Evolutionary conservation across 2,888 invertebrate species (phyloP).

Genomic region (Xanthia togata): DNA sequence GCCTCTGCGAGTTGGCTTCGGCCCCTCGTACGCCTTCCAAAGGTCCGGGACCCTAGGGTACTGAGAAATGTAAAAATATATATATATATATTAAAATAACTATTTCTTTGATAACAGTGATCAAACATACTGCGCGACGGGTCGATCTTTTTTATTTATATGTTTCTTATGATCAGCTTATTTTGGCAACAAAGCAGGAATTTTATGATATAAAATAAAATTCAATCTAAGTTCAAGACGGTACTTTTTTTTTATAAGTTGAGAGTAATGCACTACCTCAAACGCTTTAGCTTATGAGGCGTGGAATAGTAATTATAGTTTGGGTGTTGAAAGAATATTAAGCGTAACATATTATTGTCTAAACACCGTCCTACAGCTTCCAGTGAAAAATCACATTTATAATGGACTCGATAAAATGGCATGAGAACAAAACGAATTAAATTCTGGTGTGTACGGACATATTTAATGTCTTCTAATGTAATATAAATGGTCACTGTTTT

Average conservation of each 20-base stretch:
- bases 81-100: too few species aligned
- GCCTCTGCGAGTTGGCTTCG: too few species aligned
- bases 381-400: neutral
- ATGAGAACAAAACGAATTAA: slow-evolving; percentile 30
- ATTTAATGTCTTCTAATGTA: slow-evolving; percentile 14
- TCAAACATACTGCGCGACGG: neutral
- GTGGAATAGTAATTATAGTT: too few species aligned
- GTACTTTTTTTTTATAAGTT: too few species aligned
- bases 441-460: neutral
- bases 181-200: neutral
- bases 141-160: neutral
- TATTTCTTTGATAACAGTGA: neutral
- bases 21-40: too few species aligned
- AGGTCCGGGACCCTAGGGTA: too few species aligned
- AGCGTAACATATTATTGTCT: neutral
- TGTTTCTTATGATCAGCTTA: neutral
- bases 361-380: neutral
- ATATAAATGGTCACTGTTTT: slow-evolving; percentile 24
- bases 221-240: too few species aligned
- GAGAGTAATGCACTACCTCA: too few species aligned
- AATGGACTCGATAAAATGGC: slow-evolving; percentile 30
- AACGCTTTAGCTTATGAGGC: too few species aligned
- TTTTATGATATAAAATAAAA: neutral
- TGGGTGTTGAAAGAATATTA: neutral
- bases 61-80: too few species aligned